Evolutionary conservation across 2,113 vertebrate genomes (phyloP).

Genomic region (Isurus oxyrinchus): DNA sequence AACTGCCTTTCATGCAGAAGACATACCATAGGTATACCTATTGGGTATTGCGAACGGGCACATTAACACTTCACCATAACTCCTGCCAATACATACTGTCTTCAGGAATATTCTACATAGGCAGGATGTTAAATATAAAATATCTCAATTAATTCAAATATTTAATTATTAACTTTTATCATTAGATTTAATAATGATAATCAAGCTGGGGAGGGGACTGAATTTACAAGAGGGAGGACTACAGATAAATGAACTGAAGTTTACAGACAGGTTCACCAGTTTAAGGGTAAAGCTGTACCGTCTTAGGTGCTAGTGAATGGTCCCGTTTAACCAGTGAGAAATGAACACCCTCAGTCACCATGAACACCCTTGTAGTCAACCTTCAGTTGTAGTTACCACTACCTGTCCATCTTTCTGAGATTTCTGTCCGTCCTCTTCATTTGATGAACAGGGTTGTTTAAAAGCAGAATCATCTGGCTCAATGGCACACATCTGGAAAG

Average conservation of each 20-base stretch:
- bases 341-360: background rate
- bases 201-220: background rate
- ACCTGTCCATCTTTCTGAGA: slow-evolving; percentile 33
- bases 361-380: background rate
- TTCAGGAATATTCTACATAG: background rate
- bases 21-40: background rate
- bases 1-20: background rate
- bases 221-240: background rate
- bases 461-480: slow-evolving; percentile 31
- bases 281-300: background rate
- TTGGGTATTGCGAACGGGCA: background rate
- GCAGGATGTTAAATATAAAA: background rate
- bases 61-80: background rate
- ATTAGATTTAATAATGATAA: background rate
- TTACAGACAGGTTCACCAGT: background rate
- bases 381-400: slow-evolving; percentile 34
- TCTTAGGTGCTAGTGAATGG: background rate
- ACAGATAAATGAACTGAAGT: background rate
- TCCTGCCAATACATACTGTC: background rate
- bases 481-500: slow-evolving; percentile 17
- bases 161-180: background rate
- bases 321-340: background rate
- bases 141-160: background rate
- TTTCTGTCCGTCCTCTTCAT: slow-evolving; percentile 4
- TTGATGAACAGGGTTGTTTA: slow-evolving; percentile 9